Percentiles rank a stretch among this genome's conserved stretches.
Evolutionary conservation across 2,888 invertebrate genomes (phyloP).

Genomic region (Onchidella celtica): DNA sequence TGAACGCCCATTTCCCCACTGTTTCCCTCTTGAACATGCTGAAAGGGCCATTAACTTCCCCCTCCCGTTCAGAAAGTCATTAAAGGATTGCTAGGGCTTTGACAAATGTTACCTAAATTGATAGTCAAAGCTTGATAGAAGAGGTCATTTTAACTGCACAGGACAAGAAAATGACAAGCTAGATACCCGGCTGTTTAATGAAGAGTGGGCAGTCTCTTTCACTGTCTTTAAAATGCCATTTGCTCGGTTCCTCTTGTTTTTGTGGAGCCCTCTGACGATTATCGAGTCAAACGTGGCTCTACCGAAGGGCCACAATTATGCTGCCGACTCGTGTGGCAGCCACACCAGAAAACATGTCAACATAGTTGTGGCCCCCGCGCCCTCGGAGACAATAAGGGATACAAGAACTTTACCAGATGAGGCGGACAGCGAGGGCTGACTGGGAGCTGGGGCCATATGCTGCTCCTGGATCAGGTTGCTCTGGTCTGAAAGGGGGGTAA

Average conservation of each 20-base stretch:
- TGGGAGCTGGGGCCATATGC: conserved; percentile 41
- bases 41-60: too few relatives aligned
- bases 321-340: conserved; percentile 21
- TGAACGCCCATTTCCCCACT: too few relatives aligned
- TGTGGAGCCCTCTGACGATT: conserved; percentile 2
- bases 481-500: not conserved
- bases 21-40: too few relatives aligned
- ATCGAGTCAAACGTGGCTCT: conserved; percentile 21
- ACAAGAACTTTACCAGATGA: conserved; percentile 24
- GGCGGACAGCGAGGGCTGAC: conserved; percentile 13
- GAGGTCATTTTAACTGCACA: not conserved
- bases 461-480: not conserved
- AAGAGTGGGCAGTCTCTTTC: not conserved
- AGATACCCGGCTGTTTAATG: not conserved
- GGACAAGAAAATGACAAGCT: not conserved
- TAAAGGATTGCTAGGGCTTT: too few relatives aligned
- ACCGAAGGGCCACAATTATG: conserved; percentile 4
- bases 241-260: not conserved
- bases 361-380: not conserved
- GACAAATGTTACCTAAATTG: too few relatives aligned
- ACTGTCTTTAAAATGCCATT: conserved; percentile 22
- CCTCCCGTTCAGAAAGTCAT: too few relatives aligned
- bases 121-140: too few relatives aligned
- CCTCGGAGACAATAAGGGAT: not conserved
- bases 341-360: conserved; percentile 4